Evolutionary conservation across 1,140 invertebrate species (phyloP), one percentile per base, ranked within the genome.

Genomic region (Drosophila cardini): DNA sequence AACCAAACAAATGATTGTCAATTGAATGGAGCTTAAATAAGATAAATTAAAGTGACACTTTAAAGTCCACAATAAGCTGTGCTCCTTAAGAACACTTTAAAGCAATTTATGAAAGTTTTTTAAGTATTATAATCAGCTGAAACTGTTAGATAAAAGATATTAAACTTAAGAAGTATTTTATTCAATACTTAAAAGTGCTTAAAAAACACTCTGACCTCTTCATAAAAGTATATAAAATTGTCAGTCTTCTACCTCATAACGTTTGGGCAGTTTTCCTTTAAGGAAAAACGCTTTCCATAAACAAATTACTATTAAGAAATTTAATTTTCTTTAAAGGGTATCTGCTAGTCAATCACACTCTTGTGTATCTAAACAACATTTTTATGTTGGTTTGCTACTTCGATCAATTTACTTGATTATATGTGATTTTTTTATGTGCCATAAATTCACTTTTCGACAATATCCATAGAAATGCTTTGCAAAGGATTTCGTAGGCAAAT

Each of bases 1-100:
- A 67, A 52, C 55, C 42, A 26, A 56, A 74, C 69, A 62, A 83
- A 72, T 76, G 60, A 43, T 72, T 64, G 48, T 40, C 69, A 63
- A 57, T 65, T 71, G 38, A 70, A 65, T 15, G 30, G 30, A 38
- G 42, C 52, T 57, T 43, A 34, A 36, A 36, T 16, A 21, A 16
- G 42, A 46, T 36, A 26, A 50, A 32, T 7, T 7, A 15, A 13
- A 36, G 10, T 15, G 15, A 13, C 32, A 16, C 32, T 52, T 34
- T 16, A 52, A 52, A 52, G n/a, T 30, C 7, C 11, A 26, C 4
- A 10, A 7, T 30, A 50, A 30, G 46, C 46, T 7, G 13, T 7
- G 6, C 7, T 15, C 1, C 13, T 34, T 34, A 32, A 5, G n/a
- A 26, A 26, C 48, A 40, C 38, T 40, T 40, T 40, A 40, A 40